Evolutionary conservation across 1,140 invertebrate species (phyloP).

Genomic region (Lordiphosa stackelbergi): DNA sequence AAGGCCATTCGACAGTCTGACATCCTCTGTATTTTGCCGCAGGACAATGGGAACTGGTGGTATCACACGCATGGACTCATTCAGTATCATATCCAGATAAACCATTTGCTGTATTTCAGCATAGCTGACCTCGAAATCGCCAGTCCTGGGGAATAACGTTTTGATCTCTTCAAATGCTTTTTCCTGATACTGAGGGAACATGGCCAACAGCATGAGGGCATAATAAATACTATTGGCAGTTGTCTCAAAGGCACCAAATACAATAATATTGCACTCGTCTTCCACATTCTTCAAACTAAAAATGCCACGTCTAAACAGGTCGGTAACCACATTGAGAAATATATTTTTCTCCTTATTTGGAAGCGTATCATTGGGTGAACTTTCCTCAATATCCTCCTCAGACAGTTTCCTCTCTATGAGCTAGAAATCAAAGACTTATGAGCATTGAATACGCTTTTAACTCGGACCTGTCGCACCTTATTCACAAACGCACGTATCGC

Average conservation of each 20-base stretch:
- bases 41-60: slow-evolving; percentile 63
- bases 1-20: slow-evolving; percentile 47
- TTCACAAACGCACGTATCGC: slow-evolving; percentile 55
- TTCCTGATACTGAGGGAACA: slow-evolving; percentile 78
- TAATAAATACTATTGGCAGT: slow-evolving; percentile 63
- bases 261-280: slow-evolving; percentile 65
- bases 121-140: slow-evolving; percentile 77
- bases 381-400: slow-evolving; percentile 19
- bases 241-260: slow-evolving; percentile 71
- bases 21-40: slow-evolving; percentile 47
- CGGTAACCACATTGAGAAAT: slow-evolving; percentile 56
- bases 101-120: slow-evolving; percentile 81
- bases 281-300: slow-evolving; percentile 62
- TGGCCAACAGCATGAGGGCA: slow-evolving; percentile 59
- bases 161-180: slow-evolving; percentile 81
- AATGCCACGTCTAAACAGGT: slow-evolving; percentile 44
- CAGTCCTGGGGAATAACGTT: slow-evolving; percentile 78
- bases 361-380: background rate
- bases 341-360: slow-evolving; percentile 47
- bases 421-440: slow-evolving; percentile 3
- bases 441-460: background rate
- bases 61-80: slow-evolving; percentile 80
- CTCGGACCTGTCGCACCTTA: slow-evolving; percentile 21
- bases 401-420: slow-evolving; percentile 47
- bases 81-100: slow-evolving; percentile 82